These are phyloP conservation scores for Ornithoptera priamus DNA, from an alignment of 2,888 invertebrate genomes.

Conservation along the genomic window DNA sequence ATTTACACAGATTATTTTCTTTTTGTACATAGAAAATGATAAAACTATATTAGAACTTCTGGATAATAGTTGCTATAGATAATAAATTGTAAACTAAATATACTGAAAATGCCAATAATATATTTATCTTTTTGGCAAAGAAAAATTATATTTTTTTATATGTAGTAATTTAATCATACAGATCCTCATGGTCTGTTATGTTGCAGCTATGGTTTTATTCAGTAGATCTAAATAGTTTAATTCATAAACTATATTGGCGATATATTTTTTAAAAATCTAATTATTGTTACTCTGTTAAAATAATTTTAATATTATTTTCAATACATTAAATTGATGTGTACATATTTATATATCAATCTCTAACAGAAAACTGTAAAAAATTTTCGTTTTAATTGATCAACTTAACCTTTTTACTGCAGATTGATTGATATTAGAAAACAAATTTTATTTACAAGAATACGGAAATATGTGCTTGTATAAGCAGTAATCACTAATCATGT, in stretches of 20 bases:
- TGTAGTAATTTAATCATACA: conserved; percentile 3
- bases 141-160: conserved; percentile 23
- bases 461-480: background rate
- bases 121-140: conserved; percentile 25
- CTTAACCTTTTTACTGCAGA: background rate
- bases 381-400: background rate
- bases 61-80: conserved; percentile 27
- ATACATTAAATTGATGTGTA: conserved; percentile 11
- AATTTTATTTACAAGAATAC: background rate
- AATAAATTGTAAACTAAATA: conserved; percentile 27
- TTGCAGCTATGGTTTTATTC: conserved; percentile 24
- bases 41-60: conserved; percentile 29
- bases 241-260: conserved; percentile 19
- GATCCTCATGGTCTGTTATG: background rate
- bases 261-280: conserved; percentile 23
- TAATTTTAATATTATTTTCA: conserved; percentile 12
- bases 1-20: conserved; percentile 1
- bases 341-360: background rate
- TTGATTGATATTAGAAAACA: background rate
- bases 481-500: background rate
- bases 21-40: conserved; percentile 16
- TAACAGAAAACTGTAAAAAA: background rate
- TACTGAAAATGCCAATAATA: conserved; percentile 21
- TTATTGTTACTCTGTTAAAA: conserved; percentile 24
- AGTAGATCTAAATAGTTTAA: conserved; percentile 30